These are phyloP conservation scores for Cinclus cinclus DNA, from an alignment of 2,113 vertebrate genomes.

Conservation along the genomic window DNA sequence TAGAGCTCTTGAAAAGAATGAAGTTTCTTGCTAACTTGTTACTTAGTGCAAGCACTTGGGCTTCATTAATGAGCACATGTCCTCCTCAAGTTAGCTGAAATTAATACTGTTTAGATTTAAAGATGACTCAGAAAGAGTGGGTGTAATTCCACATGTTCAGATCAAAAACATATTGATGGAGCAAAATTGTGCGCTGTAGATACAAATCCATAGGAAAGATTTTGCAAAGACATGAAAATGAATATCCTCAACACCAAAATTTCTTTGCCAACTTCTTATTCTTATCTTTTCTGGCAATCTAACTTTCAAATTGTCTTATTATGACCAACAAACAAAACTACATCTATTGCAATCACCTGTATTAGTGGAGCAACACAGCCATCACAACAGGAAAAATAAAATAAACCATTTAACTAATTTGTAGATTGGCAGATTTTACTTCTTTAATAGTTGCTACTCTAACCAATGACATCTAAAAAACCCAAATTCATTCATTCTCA, in stretches of 20 bases:
- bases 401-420: background rate
- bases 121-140: conserved; percentile 31
- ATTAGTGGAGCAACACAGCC: background rate
- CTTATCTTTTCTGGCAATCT: background rate
- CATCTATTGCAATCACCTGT: background rate
- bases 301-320: background rate
- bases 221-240: background rate
- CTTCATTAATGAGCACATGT: conserved; percentile 47
- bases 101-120: conserved; percentile 2
- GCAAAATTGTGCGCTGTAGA: background rate
- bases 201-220: background rate
- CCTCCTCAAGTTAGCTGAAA: conserved; percentile 29
- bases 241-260: background rate
- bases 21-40: conserved; percentile 56
- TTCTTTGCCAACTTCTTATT: background rate
- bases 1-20: conserved; percentile 43
- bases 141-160: background rate
- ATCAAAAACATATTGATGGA: conserved; percentile 14
- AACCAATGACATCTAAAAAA: conserved; percentile 5
- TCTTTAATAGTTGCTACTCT: conserved; percentile 1
- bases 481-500: background rate
- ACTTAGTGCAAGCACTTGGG: conserved; percentile 13
- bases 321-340: background rate
- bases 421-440: conserved; percentile 1
- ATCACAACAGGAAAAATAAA: background rate